Percentiles rank a stretch among this genome's conserved stretches.
These are phyloP conservation scores for Limnothrissa miodon DNA, from an alignment of 2,113 vertebrate genomes.

Conservation along the genomic window DNA sequence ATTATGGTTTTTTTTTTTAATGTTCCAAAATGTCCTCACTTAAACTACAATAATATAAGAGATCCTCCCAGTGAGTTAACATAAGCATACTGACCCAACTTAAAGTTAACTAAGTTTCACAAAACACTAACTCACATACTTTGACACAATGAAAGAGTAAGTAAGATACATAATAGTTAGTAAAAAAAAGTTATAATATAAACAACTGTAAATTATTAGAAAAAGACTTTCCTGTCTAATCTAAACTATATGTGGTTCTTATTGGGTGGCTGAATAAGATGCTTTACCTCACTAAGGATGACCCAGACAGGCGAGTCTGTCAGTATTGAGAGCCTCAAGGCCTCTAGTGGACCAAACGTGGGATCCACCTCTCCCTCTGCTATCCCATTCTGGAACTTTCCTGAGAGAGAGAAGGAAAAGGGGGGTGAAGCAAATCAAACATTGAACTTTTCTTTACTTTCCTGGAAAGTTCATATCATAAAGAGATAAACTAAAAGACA, in stretches of 20 bases:
- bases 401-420: constrained; percentile 60
- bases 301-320: constrained; percentile 96
- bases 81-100: neutral
- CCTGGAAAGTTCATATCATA: neutral
- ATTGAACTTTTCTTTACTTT: neutral
- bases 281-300: constrained; percentile 91
- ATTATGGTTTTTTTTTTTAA: too few relatives aligned
- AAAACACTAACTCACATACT: neutral
- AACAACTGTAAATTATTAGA: neutral
- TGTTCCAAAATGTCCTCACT: neutral
- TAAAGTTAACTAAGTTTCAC: neutral
- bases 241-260: neutral
- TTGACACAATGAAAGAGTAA: neutral
- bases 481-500: neutral
- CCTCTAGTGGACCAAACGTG: constrained; percentile 89
- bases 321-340: constrained; percentile 86
- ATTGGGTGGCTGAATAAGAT: neutral
- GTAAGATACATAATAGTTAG: too few relatives aligned
- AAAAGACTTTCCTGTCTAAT: neutral
- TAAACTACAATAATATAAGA: neutral
- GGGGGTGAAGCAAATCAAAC: neutral
- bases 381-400: constrained; percentile 85
- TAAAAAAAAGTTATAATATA: too few relatives aligned
- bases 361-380: constrained; percentile 92
- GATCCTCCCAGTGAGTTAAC: neutral